Base-by-base conservation (phyloP, 2,888 invertebrate genomes). In the Drosophila antonietae region DNA sequence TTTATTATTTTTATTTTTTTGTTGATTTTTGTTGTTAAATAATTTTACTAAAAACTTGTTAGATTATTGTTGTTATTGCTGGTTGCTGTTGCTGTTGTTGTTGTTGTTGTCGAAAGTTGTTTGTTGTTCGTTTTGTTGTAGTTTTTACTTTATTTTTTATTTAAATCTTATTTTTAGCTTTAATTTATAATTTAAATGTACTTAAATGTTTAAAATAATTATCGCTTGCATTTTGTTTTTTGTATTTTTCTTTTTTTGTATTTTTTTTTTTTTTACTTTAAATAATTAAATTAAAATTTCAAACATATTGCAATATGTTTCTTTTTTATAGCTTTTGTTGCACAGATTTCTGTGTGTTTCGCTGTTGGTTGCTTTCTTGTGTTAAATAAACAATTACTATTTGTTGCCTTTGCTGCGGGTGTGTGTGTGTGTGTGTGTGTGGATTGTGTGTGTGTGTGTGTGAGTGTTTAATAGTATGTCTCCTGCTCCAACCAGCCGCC, bases 401-500 rank as follows among this genome's bases (percentile, higher is more conserved):
- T 83, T 88, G 84, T 84, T 83, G 86, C 78, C 65, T 60, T 68
- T 81, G 82, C 78, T 73, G 59, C 39, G 47, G 55, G 53, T 59
- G 58, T 80, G 62, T 58, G 58, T 79, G 59, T 81, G 28, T 60
- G 63, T 70, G 44, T 52, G 65, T 68, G 56, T 49, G 43, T 59
- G 57, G 20, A 20, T 20, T 20, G 20, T 20, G 20, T 67, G 67
- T 37, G 51, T 49, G 43, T 59, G 57, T 67, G 57, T 39, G 61
- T 75, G 51, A 71, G 52, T 68, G 77, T 93, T 95, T 97, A 97
- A 95, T 99, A 99, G 95, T 99, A 99, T 93, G 99, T 99, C 95
- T 99, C 99, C 94, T 97, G 96, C 94, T 99, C 99, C 93, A 99
- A 96, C 98, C 98, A 99, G 93, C 99, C 98, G 92, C 99, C 99